Evolutionary conservation across 2,113 vertebrate genomes (phyloP).

Genomic region (Halichoerus grypus): DNA sequence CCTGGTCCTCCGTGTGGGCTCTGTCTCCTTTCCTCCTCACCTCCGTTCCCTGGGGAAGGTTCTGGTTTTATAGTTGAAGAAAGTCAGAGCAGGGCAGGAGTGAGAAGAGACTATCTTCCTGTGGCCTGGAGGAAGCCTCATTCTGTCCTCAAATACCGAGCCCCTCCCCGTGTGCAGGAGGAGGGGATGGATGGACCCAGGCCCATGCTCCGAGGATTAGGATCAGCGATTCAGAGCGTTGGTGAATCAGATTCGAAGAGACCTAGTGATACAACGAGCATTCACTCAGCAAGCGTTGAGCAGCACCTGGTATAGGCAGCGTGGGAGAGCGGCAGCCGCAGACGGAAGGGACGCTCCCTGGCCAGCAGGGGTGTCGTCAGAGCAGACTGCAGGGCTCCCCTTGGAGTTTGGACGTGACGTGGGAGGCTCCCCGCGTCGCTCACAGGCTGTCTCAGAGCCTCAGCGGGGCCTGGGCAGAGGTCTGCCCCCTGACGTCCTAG

Average conservation of each 20-base stretch:
- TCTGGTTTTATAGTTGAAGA: neutral
- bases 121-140: neutral
- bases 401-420: accelerated
- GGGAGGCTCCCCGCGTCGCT: neutral
- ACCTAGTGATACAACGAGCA: neutral
- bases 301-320: accelerated
- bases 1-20: accelerated
- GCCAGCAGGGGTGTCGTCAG: neutral
- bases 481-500: neutral
- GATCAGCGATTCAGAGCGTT: neutral
- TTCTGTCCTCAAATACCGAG: accelerated
- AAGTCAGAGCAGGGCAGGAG: neutral
- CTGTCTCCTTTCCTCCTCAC: neutral
- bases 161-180: neutral
- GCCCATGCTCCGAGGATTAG: neutral
- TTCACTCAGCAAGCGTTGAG: neutral
- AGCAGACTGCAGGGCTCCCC: neutral
- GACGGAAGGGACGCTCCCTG: neutral
- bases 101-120: neutral
- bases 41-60: neutral
- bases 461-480: neutral
- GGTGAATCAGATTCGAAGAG: neutral
- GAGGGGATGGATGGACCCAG: neutral
- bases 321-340: neutral
- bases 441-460: neutral